These are phyloP conservation scores for Drosophila aff. DNA, from an alignment of 1,140 invertebrate genomes.

Conservation along the genomic window DNA sequence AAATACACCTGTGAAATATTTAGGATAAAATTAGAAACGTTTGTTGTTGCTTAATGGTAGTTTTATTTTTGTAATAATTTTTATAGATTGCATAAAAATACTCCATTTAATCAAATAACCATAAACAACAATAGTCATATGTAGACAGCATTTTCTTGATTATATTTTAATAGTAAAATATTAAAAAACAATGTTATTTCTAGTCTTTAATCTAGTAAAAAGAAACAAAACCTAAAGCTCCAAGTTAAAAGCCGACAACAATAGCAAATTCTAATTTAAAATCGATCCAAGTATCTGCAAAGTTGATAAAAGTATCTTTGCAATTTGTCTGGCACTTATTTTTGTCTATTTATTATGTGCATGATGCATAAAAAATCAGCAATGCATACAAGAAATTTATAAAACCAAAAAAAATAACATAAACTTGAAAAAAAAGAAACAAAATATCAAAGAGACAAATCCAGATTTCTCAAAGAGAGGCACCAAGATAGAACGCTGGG, in stretches of 20 bases:
- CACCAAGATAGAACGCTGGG: slow-evolving; percentile 20
- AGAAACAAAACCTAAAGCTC: neutral
- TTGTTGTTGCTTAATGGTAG: too few relatives aligned
- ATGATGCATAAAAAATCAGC: slow-evolving; percentile 27
- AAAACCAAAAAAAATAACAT: neutral
- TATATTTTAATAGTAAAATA: neutral
- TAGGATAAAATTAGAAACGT: neutral
- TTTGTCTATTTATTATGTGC: neutral
- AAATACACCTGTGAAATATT: neutral
- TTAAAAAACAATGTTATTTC: neutral
- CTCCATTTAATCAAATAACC: neutral
- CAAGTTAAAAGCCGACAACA: neutral
- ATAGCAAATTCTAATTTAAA: neutral
- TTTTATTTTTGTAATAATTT: too few relatives aligned
- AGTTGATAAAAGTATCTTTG: slow-evolving; percentile 42
- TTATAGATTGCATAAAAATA: neutral
- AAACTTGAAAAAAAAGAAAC: neutral
- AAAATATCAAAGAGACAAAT: slow-evolving; percentile 50
- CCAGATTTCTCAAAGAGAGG: slow-evolving; percentile 44
- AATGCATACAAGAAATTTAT: slow-evolving; percentile 33
- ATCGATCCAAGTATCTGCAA: slow-evolving; percentile 27
- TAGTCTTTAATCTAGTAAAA: neutral
- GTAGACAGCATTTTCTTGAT: too few relatives aligned
- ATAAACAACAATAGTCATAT: neutral
- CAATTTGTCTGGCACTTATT: neutral